phyloP scores from a whole-genome alignment of 1,140 invertebrate species.

The Drosophila grimshawi region DNA sequence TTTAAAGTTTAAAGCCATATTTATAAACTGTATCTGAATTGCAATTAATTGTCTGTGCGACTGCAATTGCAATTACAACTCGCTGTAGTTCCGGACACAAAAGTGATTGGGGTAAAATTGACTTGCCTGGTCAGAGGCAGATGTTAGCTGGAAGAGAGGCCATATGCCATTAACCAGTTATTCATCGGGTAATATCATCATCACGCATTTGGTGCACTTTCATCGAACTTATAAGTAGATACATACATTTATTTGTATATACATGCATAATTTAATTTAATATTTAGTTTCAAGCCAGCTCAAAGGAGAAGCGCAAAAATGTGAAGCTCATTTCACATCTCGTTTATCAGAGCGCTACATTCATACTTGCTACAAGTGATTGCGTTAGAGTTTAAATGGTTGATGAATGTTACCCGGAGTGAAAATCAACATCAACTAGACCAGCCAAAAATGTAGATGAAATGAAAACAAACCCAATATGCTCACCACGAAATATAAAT shows the following conservation, averaged over 20 bases:
- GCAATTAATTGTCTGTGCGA: slow-evolving; percentile 66
- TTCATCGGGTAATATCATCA: neutral
- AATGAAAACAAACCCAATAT: neutral
- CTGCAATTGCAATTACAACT: slow-evolving; percentile 35
- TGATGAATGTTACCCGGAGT: slow-evolving; percentile 27
- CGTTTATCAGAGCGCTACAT: slow-evolving; percentile 49
- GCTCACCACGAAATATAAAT: slow-evolving; percentile 1
- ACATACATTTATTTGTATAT: neutral
- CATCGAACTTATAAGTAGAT: neutral
- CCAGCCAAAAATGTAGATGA: neutral
- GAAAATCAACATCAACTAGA: slow-evolving; percentile 33
- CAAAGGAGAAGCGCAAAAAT: slow-evolving; percentile 46
- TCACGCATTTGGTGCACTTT: neutral
- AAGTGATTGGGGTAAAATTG: too few relatives aligned
- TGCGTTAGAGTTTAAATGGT: slow-evolving; percentile 42
- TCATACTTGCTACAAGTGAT: slow-evolving; percentile 45
- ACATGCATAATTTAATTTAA: neutral
- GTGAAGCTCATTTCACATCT: slow-evolving; percentile 43
- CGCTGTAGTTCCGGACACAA: too few relatives aligned
- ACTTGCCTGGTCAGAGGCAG: neutral
- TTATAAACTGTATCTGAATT: slow-evolving; percentile 77
- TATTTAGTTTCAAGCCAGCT: slow-evolving; percentile 8
- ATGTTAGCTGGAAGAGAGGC: slow-evolving; percentile 3
- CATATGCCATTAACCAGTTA: neutral
- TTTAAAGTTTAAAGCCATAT: slow-evolving; percentile 75